Conservation (phyloP, 2,888 invertebrate species). For the Hyles lineata region DNA sequence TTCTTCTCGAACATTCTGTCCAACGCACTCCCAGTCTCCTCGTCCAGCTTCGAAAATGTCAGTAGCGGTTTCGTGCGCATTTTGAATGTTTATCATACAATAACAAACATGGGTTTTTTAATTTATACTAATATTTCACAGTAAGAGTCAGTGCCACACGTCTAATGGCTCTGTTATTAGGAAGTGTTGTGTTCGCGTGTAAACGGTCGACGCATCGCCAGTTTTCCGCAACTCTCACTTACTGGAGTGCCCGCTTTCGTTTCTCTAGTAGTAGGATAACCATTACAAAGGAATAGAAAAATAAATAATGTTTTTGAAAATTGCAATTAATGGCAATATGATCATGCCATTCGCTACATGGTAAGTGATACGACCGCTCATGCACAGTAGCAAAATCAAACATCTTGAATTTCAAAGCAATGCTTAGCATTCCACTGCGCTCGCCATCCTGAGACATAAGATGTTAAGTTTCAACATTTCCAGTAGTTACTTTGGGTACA, state of each 20-base stretch:
- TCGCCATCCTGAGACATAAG: no score
- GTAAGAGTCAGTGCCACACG: slow-evolving; percentile 35
- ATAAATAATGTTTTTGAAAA: no score
- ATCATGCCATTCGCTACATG: no score
- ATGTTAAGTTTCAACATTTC: no score
- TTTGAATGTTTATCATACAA: slow-evolving; percentile 38
- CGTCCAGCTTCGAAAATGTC: slow-evolving; percentile 85
- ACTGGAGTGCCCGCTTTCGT: slow-evolving; percentile 61
- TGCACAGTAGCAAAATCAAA: no score
- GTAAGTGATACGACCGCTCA: no score
- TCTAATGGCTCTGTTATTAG: slow-evolving; percentile 44
- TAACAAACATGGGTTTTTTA: slow-evolving; percentile 21
- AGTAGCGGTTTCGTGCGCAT: slow-evolving; percentile 74
- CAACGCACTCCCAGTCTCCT: slow-evolving; percentile 84
- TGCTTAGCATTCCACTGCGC: no score
- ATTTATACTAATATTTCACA: not conserved
- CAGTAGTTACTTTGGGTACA: no score
- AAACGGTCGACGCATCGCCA: slow-evolving; percentile 39
- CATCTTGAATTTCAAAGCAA: no score
- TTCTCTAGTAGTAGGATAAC: slow-evolving; percentile 48
- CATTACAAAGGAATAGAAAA: slow-evolving; percentile 20
- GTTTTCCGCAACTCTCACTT: slow-evolving; percentile 64
- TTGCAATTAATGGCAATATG: no score
- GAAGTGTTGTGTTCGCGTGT: slow-evolving; percentile 68
- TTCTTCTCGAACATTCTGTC: slow-evolving; percentile 88